Percentiles rank a stretch among this genome's conserved stretches.
These are phyloP conservation scores for Ceratotherium simum DNA, from an alignment of 2,113 vertebrate species.

Conservation along the genomic window DNA sequence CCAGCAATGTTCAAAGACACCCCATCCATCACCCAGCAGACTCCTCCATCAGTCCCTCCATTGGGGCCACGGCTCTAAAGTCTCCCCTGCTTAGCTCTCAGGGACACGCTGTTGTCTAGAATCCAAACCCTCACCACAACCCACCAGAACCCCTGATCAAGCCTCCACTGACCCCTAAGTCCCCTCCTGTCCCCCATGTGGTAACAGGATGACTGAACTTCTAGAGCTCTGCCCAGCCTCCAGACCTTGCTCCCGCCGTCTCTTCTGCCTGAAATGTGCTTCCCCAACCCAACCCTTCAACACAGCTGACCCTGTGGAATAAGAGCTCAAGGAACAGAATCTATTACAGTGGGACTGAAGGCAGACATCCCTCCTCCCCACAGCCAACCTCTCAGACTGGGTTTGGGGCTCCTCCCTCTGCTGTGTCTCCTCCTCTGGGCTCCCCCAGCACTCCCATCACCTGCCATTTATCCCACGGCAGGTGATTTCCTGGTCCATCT, in stretches of 20 bases:
- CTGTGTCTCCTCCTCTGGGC: background rate
- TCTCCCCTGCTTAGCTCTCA: background rate
- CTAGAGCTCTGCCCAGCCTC: too few relatives aligned
- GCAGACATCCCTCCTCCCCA: too few relatives aligned
- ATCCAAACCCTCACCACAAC: too few relatives aligned
- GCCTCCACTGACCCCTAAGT: background rate
- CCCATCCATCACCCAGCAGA: background rate
- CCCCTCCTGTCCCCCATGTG: too few relatives aligned
- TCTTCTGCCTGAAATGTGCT: background rate
- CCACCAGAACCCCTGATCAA: background rate
- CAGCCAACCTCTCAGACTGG: background rate
- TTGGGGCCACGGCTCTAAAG: background rate
- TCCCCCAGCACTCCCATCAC: background rate
- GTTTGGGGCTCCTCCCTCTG: background rate
- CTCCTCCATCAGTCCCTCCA: background rate
- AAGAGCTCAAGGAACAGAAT: background rate
- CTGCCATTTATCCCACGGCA: too few relatives aligned
- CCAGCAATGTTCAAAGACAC: background rate
- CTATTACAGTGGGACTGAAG: fast-evolving
- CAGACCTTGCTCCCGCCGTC: background rate
- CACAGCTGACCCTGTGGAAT: background rate
- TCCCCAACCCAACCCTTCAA: background rate
- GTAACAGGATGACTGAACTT: background rate
- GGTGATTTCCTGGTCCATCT: background rate
- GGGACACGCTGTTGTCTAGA: background rate